phyloP scores from a whole-genome alignment of 2,113 vertebrate species.

The Myanophis thanlyinensis region DNA sequence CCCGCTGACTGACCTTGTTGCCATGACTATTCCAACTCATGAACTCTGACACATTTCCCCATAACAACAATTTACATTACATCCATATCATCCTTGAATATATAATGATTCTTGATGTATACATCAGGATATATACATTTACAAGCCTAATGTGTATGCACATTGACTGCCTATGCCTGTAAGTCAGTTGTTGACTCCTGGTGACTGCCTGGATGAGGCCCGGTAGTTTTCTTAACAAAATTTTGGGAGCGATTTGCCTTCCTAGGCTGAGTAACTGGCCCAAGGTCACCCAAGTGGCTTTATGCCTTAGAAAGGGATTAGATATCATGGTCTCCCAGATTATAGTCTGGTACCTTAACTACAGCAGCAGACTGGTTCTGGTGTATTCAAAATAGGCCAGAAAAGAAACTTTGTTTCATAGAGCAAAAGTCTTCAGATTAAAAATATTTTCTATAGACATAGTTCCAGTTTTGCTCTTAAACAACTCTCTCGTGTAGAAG shows the following conservation, averaged over 20 bases:
- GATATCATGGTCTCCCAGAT: background rate
- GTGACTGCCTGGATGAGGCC: background rate
- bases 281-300: background rate
- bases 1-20: too few relatives aligned
- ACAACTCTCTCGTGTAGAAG: background rate
- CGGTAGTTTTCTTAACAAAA: background rate
- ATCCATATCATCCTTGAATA: background rate
- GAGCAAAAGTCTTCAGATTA: background rate
- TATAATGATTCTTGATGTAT: background rate
- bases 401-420: background rate
- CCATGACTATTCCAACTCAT: too few relatives aligned
- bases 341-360: background rate
- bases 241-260: background rate
- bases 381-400: background rate
- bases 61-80: background rate
- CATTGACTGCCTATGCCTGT: background rate
- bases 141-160: background rate
- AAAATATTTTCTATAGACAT: background rate
- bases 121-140: background rate
- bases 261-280: background rate
- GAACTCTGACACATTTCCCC: too few relatives aligned
- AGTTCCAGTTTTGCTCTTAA: background rate
- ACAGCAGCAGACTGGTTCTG: background rate
- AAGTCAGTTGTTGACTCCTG: background rate
- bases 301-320: background rate